Evolutionary conservation across 1,140 invertebrate genomes (phyloP).

Genomic region (Tetraneura akinire): DNA sequence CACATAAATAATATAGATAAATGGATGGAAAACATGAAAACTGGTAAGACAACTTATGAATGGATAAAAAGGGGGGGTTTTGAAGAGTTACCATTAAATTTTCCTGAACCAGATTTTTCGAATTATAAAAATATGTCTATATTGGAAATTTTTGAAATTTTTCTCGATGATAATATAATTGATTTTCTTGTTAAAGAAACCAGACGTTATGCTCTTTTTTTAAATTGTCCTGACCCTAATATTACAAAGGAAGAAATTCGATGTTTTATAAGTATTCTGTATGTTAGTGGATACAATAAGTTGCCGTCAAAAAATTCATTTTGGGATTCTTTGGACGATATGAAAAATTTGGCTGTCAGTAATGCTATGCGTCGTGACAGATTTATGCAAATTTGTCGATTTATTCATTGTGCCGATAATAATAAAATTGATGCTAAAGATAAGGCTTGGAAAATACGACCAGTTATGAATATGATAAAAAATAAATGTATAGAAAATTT

Average conservation of each 20-base stretch:
- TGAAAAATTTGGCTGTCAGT: constrained; percentile 52
- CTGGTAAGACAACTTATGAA: neutral
- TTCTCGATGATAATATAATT: too few relatives aligned
- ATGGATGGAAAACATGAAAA: neutral
- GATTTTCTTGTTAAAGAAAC: neutral
- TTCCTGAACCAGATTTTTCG: neutral
- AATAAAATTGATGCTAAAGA: constrained; percentile 55
- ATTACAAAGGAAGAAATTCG: constrained; percentile 52
- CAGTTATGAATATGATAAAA: constrained; percentile 56
- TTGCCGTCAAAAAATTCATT: neutral
- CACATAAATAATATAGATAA: neutral
- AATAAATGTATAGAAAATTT: constrained; percentile 58
- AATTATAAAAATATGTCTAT: neutral
- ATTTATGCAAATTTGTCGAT: constrained; percentile 54
- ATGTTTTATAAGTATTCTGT: constrained; percentile 14
- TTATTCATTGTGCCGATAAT: constrained; percentile 57
- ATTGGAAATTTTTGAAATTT: neutral
- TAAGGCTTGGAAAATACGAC: constrained; percentile 57
- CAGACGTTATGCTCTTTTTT: constrained; percentile 11
- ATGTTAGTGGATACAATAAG: constrained; percentile 2
- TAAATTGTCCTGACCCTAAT: neutral
- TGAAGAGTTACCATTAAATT: neutral
- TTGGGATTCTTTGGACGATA: constrained; percentile 47
- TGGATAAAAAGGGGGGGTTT: neutral
- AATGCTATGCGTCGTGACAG: constrained; percentile 53